Base-by-base conservation (phyloP, 2,113 vertebrate genomes). In the Stictonetta naevosa region DNA sequence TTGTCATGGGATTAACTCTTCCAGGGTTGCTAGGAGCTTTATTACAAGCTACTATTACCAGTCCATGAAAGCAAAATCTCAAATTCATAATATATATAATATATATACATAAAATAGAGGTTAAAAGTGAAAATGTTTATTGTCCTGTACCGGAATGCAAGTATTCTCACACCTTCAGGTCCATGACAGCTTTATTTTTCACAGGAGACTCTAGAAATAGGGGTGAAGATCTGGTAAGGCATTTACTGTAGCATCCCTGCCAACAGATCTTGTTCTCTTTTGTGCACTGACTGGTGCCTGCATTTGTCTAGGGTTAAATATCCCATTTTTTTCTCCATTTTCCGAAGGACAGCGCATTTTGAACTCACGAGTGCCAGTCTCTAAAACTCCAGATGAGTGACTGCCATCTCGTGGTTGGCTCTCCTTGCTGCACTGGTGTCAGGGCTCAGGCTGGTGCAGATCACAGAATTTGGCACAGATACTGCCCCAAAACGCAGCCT, bases 351-450 rank as follows among this genome's bases (percentile, higher is more conserved):
- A 29, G 6, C 6, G 19, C 13, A 0, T 14, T 34, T 68, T 62
- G 31, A 81, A 26, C 53, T 25, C 33, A 0, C 0, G 3, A 13
- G 2, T 3, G 21, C 3, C 42, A 1, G 13, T 3, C 25, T n/a
- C 21, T 3, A 2, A 20, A 5, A 10, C 66, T 76, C 1, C 14
- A 59, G 66, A 25, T 2, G 58, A 53, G 53, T 4, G 86, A 84
- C 50, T 93, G 96, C 93, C 95, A 93, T 25, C 96, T 97, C 18
- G 69, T 88, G 96, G 96, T 34, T 11, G 0, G 14, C 66, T 66
- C 20, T 42, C 56, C 48, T 34, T 11, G 55, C 56, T 73, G 77
- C 85, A 10, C 36, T 23, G 53, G 11, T 60, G 77, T 79, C 71
- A 55, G 67, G 56, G 48, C 38, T 86, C 33, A 6, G 0, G 10